Base-by-base conservation (phyloP, 2,797 vertebrate species). In the Spheniscus humboldti region DNA sequence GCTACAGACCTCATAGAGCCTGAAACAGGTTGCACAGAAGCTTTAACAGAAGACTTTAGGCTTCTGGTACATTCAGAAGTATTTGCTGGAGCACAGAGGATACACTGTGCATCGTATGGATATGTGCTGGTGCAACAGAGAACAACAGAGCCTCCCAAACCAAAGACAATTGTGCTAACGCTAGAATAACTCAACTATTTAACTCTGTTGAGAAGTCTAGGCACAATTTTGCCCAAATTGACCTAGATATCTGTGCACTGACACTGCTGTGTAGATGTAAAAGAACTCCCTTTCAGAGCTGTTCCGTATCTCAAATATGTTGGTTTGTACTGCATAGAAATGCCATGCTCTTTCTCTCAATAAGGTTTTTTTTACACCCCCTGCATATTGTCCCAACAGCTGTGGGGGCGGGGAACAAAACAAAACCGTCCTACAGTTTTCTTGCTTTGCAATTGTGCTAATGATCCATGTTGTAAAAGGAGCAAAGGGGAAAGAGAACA, bases 71-170 rank as follows among this genome's bases (percentile, higher is more conserved):
- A 28, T 41, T 72, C 37, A 23, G 9, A 88, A 56, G 17, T 28
- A 50, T 22, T 76, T 50, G 31, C 45, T 55, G 69, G 33, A 80
- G 48, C 64, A 62, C 13, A 72, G 17, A 23, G 35, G 35, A 52
- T 30, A 35, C 5, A 0, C 3, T 14, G 45, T 18, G 13, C 25
- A 22, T 5, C 12, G 9, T 30, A 83, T 3, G 6, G 28, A 3
- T 67, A 53, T 4, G 5, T 33, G 28, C 18, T 47, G 55, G 30
- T 50, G 45, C 17, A 73, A 20, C 0, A 39, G 30, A 63, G 27
- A 59, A 55, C 8, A 39, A 64, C 2, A 64, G 20, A 60, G 45
- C 30, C 50, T 69, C 33, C n/a, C 45, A 69, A 64, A 53, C 9
- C n/a, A 74, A 59, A 59, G 43, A 33, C 8, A 63, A 53, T 4